A percentile compares a stretch with the other conserved stretches of the same genome.
Evolutionary conservation across 2,113 vertebrate species (phyloP).

Genomic region (Puntigrus tetrazona): DNA sequence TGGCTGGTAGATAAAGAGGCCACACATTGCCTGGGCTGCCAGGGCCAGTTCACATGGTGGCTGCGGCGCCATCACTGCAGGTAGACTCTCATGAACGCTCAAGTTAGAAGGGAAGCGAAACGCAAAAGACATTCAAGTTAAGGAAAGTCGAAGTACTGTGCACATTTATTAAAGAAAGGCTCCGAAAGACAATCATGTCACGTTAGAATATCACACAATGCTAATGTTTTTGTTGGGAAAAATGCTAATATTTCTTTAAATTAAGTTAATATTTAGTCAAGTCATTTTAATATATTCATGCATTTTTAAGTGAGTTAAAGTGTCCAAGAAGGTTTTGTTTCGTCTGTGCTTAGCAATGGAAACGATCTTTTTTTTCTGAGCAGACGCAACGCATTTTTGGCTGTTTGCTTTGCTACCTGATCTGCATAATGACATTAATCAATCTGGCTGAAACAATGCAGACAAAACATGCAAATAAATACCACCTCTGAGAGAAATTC

Average conservation of each 20-base stretch:
- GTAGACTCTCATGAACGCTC: slow-evolving; percentile 64
- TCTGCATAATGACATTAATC: neutral
- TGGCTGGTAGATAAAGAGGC: slow-evolving; percentile 84
- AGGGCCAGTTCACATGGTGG: slow-evolving; percentile 92
- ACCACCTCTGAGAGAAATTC: neutral
- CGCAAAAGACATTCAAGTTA: neutral
- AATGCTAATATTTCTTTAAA: neutral
- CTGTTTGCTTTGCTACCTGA: neutral
- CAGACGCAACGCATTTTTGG: neutral
- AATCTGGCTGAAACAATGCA: neutral
- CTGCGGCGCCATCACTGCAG: slow-evolving; percentile 95
- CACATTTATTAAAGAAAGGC: neutral
- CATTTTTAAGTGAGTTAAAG: neutral
- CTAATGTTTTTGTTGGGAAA: neutral
- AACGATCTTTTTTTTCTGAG: neutral
- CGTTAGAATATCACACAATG: neutral
- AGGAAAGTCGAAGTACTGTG: neutral
- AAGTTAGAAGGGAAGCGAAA: neutral
- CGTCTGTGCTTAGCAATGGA: neutral
- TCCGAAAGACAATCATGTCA: neutral
- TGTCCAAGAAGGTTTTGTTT: neutral
- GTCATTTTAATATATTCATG: neutral
- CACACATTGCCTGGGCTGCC: slow-evolving; percentile 84
- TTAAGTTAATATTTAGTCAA: neutral
- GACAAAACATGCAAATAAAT: neutral